A percentile compares a stretch with the other conserved stretches of the same genome.
Evolutionary conservation across 2,888 invertebrate species (phyloP).

Genomic region (Nomada flava): DNA sequence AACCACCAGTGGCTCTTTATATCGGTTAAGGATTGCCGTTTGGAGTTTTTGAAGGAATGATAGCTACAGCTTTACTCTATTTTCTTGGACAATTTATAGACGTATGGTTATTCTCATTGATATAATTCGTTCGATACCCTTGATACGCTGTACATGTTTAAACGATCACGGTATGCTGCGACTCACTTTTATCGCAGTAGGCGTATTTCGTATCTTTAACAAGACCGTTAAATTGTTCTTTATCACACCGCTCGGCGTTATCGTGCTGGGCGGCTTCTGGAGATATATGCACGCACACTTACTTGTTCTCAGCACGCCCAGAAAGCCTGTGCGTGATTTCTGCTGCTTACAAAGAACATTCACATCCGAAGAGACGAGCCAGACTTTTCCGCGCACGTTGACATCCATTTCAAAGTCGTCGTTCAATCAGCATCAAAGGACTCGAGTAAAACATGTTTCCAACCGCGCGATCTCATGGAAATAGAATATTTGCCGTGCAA

Average conservation of each 20-base stretch:
- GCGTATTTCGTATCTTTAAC: constrained; percentile 80
- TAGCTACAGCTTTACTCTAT: too few species aligned
- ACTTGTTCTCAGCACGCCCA: constrained; percentile 51
- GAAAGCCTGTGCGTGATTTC: constrained; percentile 52
- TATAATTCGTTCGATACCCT: constrained; percentile 3
- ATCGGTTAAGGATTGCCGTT: too few species aligned
- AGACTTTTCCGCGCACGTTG: constrained; percentile 38
- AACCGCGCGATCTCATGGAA: constrained; percentile 16
- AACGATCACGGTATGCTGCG: constrained; percentile 46
- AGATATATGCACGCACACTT: constrained; percentile 69
- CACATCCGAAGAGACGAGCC: constrained; percentile 51
- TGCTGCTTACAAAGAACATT: constrained; percentile 58
- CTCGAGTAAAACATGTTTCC: constrained; percentile 36
- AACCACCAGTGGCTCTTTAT: neutral
- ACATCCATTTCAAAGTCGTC: constrained; percentile 41
- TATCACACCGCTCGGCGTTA: constrained; percentile 69
- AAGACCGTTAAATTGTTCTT: constrained; percentile 79
- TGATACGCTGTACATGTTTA: neutral
- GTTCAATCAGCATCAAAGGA: constrained; percentile 25
- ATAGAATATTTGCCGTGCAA: constrained; percentile 33
- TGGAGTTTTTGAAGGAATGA: too few species aligned
- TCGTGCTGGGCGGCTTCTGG: constrained; percentile 76
- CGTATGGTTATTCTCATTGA: neutral
- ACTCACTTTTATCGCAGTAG: constrained; percentile 78
- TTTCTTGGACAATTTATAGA: neutral